Evolutionary conservation across 1,140 invertebrate genomes (phyloP), one percentile per base, ranked within the genome.

Genomic region (Gonatopus flavifemur): DNA sequence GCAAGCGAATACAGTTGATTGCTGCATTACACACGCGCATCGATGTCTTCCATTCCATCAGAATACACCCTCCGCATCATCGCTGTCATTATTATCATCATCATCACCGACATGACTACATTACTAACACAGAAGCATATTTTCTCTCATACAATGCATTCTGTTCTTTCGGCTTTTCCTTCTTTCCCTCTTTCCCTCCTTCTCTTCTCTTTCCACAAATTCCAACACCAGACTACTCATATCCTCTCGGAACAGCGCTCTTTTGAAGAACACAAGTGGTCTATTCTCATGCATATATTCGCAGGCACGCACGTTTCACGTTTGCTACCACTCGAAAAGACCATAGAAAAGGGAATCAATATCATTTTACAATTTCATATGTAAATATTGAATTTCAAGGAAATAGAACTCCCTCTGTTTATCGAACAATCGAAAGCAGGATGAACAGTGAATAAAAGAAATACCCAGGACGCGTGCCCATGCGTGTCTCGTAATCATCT

Each of bases 271-370:
- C 52, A n/a, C n/a, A 57, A 62, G 54, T 62, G 63, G 58, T 64
- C 65, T 61, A 64, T 67, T 63, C 60, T 66, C 57, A 61, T 58
- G 57, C 50, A 49, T 66, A 57, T 67, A 62, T 58, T 64, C 55
- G 52, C 45, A 61, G 55, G 46, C 52, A 51, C 59, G 38, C 38
- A 18, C 33, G 45, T 48, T 21, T 28, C 18, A 16, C 28, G 24
- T 44, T n/a, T 15, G 36, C 28, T 31, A 53, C 39, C 39, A 55
- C 48, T 60, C 52, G n/a, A n/a, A n/a, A n/a, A n/a, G n/a, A n/a
- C n/a, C n/a, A n/a, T n/a, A n/a, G n/a, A n/a, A n/a, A n/a, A n/a
- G n/a, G n/a, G n/a, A n/a, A n/a, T n/a, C n/a, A n/a, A n/a, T n/a
- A n/a, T n/a, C n/a, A n/a, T n/a, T n/a, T n/a, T n/a, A n/a, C n/a